Evolutionary conservation across 2,113 vertebrate genomes (phyloP).

Genomic region (Carassius gibelio): DNA sequence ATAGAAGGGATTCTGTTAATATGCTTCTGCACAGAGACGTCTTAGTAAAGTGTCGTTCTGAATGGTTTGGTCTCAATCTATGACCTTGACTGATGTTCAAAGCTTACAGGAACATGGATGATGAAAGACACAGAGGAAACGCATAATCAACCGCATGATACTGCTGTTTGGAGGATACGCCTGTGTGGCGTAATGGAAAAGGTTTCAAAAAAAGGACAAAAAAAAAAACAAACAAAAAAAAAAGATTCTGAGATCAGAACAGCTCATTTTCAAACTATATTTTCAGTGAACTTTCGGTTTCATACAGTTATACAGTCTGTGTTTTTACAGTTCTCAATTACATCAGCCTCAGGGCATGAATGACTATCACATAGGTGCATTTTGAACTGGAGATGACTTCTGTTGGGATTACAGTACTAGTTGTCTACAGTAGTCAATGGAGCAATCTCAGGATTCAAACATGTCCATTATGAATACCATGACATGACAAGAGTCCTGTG

Average conservation of each 20-base stretch:
- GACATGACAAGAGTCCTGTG: background rate
- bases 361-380: background rate
- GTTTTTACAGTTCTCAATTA: background rate
- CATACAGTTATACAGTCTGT: background rate
- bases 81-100: background rate
- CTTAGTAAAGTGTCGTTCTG: background rate
- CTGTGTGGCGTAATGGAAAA: background rate
- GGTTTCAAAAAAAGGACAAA: background rate
- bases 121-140: constrained; percentile 19
- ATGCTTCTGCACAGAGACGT: background rate
- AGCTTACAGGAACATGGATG: constrained; percentile 14
- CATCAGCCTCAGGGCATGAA: background rate
- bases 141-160: background rate
- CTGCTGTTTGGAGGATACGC: background rate
- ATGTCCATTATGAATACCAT: background rate
- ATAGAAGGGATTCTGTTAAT: constrained; percentile 11
- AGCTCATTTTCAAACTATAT: constrained; percentile 14
- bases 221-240: background rate
- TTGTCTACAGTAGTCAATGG: background rate
- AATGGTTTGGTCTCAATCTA: background rate
- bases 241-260: constrained; percentile 13
- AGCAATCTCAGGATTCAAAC: background rate
- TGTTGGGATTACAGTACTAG: background rate
- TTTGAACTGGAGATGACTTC: background rate
- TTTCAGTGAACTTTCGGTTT: constrained; percentile 32